phyloP scores from a whole-genome alignment of 30 jellyfish, hydroid and myxozoan species.

The Turritopsis rubra region DNA sequence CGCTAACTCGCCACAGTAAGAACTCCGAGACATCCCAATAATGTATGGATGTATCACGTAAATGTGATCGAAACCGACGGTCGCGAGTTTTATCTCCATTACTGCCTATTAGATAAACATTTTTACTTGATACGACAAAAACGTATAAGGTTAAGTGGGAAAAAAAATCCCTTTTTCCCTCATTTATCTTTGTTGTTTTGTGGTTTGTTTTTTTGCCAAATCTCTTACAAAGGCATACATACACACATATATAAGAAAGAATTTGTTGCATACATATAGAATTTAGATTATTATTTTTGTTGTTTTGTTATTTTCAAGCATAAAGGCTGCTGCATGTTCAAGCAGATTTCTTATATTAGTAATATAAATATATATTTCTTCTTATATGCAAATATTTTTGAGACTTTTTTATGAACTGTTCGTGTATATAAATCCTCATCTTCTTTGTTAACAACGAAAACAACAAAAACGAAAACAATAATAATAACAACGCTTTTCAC shows the following conservation, averaged over 20 bases:
- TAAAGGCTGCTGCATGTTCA: neutral
- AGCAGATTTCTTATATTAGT: neutral
- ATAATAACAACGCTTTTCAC: neutral
- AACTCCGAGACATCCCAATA: slow-evolving; percentile 15
- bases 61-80: neutral
- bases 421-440: neutral
- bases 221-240: no score
- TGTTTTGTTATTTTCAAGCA: neutral
- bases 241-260: neutral
- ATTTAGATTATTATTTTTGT: neutral
- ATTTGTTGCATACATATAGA: neutral
- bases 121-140: neutral
- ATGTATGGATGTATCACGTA: neutral
- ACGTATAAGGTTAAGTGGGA: neutral
- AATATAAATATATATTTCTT: neutral
- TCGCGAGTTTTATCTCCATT: no score
- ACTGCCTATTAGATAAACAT: neutral
- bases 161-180: neutral
- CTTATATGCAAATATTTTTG: neutral
- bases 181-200: neutral
- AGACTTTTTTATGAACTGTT: neutral
- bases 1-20: slow-evolving; percentile 87
- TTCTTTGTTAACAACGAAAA: neutral
- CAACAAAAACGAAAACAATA: neutral
- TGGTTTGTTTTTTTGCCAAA: no score